Conservation (phyloP, 2,888 invertebrate species). For the Chironomus tentans region DNA sequence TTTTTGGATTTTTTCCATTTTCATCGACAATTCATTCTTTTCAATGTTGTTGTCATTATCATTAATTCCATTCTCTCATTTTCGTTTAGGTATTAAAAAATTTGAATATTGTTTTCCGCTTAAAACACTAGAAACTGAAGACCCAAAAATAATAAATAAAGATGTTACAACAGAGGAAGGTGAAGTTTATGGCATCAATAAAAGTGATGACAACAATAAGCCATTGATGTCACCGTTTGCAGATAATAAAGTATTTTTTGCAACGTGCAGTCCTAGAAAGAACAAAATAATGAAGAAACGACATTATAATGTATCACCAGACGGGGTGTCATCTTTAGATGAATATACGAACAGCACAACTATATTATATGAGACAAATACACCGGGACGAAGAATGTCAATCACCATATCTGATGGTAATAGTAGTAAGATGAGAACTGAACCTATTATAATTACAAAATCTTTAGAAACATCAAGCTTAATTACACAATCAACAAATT, state of each 20-base stretch:
- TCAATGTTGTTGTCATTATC: too few relatives aligned
- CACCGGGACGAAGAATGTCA: slow-evolving; percentile 17
- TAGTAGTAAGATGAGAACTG: slow-evolving; percentile 13
- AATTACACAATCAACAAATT: slow-evolving; percentile 15
- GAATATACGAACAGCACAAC: slow-evolving; percentile 7
- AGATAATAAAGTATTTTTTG: slow-evolving; percentile 7
- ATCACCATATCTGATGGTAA: slow-evolving; percentile 14
- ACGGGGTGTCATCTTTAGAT: slow-evolving; percentile 16
- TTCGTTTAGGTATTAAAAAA: slow-evolving; percentile 8
- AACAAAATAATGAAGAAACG: slow-evolving; percentile 10
- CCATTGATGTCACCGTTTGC: not conserved
- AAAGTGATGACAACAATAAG: not conserved
- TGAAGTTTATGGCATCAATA: not conserved
- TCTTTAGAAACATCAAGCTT: slow-evolving; percentile 8
- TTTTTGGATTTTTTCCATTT: not conserved
- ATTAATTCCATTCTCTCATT: not conserved
- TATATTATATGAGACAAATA: slow-evolving; percentile 13
- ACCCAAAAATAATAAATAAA: not conserved
- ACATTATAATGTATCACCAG: slow-evolving; percentile 18
- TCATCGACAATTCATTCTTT: too few relatives aligned
- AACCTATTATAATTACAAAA: not conserved
- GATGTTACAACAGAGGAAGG: not conserved
- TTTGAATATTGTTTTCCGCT: slow-evolving; percentile 15
- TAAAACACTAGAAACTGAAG: not conserved
- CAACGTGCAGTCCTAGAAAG: slow-evolving; percentile 15